These are phyloP conservation scores for Strigamia maritima DNA, from an alignment of 2,888 invertebrate genomes.

Conservation along the genomic window DNA sequence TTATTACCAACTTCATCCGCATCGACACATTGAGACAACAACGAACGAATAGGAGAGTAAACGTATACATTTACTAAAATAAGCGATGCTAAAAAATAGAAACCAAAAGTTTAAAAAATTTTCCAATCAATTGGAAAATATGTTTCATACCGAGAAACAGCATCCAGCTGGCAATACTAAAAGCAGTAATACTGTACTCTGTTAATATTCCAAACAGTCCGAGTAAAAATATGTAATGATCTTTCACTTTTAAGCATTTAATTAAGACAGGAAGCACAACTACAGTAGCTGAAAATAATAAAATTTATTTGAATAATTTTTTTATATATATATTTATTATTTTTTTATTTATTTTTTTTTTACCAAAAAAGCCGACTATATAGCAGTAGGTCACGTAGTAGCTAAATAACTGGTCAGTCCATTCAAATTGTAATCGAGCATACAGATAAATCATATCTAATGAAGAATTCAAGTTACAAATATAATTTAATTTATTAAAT, in stretches of 20 bases:
- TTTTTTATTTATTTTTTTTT: no score
- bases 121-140: background rate
- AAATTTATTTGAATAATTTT: no score
- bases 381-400: constrained; percentile 59
- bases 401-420: constrained; percentile 64
- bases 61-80: background rate
- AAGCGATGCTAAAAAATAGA: background rate
- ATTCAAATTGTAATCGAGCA: constrained; percentile 62
- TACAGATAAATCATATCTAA: constrained; percentile 62
- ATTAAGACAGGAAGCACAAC: background rate
- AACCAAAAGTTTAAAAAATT: no score
- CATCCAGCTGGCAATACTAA: background rate
- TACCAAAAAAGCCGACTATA: constrained; percentile 56
- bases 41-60: background rate
- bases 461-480: constrained; percentile 52
- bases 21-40: constrained; percentile 22
- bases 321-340: no score
- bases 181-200: background rate
- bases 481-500: background rate
- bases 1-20: constrained; percentile 36
- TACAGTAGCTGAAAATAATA: background rate
- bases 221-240: background rate
- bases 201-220: background rate
- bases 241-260: background rate
- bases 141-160: constrained; percentile 7